A percentile compares a stretch with the other conserved stretches of the same genome.
phyloP scores from a whole-genome alignment of 2,113 vertebrate species.

The Mastomys coucha region DNA sequence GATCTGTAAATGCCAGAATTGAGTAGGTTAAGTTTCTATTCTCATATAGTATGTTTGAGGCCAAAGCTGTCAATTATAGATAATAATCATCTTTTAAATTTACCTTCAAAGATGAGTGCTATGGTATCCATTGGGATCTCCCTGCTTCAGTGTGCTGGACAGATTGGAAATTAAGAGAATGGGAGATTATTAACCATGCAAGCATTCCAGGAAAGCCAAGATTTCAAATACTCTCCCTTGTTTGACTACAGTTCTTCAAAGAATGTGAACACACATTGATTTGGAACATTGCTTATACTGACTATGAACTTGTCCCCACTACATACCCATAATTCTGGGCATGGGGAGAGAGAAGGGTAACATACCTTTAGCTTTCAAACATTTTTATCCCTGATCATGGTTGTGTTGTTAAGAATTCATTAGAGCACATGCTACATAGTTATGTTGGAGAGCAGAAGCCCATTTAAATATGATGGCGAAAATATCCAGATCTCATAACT shows the following conservation, averaged over 20 bases:
- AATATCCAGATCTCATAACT: conserved; percentile 83
- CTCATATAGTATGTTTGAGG: background rate
- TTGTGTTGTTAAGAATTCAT: background rate
- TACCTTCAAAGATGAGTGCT: background rate
- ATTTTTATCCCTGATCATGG: background rate
- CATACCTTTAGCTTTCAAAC: conserved; percentile 33
- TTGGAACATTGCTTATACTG: background rate
- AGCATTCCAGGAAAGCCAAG: background rate
- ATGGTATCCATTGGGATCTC: background rate
- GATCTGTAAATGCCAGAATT: background rate
- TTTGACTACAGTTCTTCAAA: background rate
- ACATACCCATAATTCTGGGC: background rate
- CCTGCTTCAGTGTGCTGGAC: background rate
- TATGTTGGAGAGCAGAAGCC: background rate
- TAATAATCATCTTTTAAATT: background rate
- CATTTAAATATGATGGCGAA: conserved; percentile 48
- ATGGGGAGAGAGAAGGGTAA: background rate
- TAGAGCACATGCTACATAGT: background rate
- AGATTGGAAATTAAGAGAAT: background rate
- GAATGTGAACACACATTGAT: background rate
- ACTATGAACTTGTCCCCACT: background rate
- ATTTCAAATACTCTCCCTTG: background rate
- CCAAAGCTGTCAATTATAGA: background rate
- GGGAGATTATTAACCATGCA: background rate
- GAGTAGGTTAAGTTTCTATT: background rate